A percentile compares a stretch with the other conserved stretches of the same genome.
Evolutionary conservation across 2,113 vertebrate genomes (phyloP).

Genomic region (Zosterops hypoxanthus): DNA sequence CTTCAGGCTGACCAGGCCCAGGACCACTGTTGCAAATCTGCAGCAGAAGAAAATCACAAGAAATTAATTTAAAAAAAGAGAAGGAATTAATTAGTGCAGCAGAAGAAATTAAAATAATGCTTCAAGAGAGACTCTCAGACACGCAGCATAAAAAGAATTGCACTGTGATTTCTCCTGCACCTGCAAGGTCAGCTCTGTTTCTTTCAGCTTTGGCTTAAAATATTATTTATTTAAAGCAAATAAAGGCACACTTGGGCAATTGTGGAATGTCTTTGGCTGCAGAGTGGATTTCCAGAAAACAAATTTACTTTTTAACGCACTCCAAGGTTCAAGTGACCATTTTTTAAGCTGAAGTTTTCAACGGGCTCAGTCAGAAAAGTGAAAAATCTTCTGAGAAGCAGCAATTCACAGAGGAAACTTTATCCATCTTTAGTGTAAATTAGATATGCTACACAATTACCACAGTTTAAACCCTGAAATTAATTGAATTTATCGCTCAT

Average conservation of each 20-base stretch:
- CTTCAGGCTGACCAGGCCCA: constrained; percentile 95
- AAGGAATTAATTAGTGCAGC: not conserved
- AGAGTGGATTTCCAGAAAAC: not conserved
- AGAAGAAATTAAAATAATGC: not conserved
- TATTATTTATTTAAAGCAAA: not conserved
- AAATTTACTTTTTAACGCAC: not conserved
- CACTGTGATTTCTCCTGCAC: not conserved
- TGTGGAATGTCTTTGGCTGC: not conserved
- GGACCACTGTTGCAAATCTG: constrained; percentile 92
- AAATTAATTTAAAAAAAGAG: not conserved
- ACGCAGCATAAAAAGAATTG: not conserved
- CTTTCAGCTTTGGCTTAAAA: not conserved
- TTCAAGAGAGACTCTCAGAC: not conserved
- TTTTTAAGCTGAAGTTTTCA: not conserved
- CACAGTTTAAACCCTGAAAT: not conserved
- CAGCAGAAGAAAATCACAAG: not conserved
- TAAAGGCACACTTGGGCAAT: not conserved
- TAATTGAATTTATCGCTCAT: not conserved
- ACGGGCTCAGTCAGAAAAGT: not conserved
- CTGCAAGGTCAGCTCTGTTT: not conserved
- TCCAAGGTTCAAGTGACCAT: not conserved
- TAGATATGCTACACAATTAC: not conserved
- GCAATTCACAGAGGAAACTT: not conserved
- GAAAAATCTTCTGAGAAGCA: not conserved
- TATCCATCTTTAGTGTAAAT: not conserved